A percentile compares a stretch with the other conserved stretches of the same genome.
Evolutionary conservation across 2,888 invertebrate species (phyloP).

Genomic region (Synanthedon formicaeformis): DNA sequence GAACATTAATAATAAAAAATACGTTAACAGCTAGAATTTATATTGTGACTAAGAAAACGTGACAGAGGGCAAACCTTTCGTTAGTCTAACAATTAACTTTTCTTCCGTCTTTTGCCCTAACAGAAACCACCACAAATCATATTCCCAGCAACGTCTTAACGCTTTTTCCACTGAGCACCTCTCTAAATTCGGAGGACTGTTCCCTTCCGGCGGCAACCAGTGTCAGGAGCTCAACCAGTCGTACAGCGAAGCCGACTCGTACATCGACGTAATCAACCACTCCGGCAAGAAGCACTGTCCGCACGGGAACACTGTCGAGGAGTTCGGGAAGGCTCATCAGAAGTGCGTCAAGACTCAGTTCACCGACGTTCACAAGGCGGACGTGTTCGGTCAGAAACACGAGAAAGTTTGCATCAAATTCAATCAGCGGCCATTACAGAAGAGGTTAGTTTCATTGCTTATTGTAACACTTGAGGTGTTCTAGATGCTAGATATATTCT

Average conservation of each 20-base stretch:
- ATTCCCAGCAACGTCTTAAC: slow-evolving; percentile 66
- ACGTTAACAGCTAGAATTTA: too few relatives aligned
- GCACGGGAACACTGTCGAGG: slow-evolving; percentile 59
- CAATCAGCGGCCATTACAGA: slow-evolving; percentile 60
- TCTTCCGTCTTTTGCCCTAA: slow-evolving; percentile 51
- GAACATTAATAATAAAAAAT: too few relatives aligned
- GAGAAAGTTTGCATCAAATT: slow-evolving; percentile 65
- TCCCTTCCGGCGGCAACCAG: slow-evolving; percentile 61
- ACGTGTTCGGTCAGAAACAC: slow-evolving; percentile 50
- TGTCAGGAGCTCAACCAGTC: slow-evolving; percentile 63
- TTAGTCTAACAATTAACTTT: slow-evolving; percentile 24
- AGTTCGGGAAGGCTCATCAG: slow-evolving; percentile 64
- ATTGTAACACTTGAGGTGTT: background rate
- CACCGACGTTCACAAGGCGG: slow-evolving; percentile 24
- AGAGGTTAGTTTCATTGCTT: slow-evolving; percentile 35
- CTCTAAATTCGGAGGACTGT: slow-evolving; percentile 60
- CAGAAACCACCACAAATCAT: slow-evolving; percentile 68
- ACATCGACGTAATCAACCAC: slow-evolving; percentile 56
- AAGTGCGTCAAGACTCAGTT: slow-evolving; percentile 60
- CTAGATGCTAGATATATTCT: background rate
- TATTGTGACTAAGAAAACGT: background rate
- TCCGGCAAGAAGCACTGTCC: slow-evolving; percentile 54
- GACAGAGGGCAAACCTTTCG: background rate
- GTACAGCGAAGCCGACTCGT: slow-evolving; percentile 61
- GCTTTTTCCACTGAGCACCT: slow-evolving; percentile 66